Evolutionary conservation across 64 coral and sea anemone species (phyloP).

Genomic region (Porites lutea): DNA sequence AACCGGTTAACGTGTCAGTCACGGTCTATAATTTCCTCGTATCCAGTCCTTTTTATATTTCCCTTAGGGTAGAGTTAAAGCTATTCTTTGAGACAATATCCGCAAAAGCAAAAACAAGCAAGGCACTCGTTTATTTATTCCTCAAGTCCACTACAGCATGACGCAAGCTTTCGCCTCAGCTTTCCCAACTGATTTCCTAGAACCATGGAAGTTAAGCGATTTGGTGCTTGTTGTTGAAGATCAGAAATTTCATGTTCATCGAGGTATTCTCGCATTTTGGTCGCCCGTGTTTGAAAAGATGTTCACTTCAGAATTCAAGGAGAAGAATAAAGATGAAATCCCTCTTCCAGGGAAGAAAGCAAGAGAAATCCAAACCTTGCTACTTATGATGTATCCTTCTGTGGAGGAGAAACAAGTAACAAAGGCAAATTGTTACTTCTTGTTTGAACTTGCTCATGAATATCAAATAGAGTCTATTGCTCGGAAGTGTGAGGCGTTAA

Average conservation of each 20-base stretch:
- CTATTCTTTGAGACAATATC: too few relatives aligned
- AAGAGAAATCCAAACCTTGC: background rate
- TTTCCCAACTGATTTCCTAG: conserved; percentile 15
- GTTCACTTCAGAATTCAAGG: background rate
- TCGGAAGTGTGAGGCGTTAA: background rate
- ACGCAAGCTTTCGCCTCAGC: background rate
- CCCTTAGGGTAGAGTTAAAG: too few relatives aligned
- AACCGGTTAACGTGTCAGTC: too few relatives aligned
- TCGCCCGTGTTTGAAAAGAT: conserved; percentile 77
- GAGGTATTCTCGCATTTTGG: conserved; percentile 44
- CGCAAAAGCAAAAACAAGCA: too few relatives aligned
- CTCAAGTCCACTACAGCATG: too few relatives aligned
- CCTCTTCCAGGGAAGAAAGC: background rate
- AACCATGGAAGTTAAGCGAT: conserved; percentile 72
- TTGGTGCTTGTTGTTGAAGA: conserved; percentile 67
- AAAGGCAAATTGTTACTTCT: background rate
- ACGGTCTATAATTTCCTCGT: too few relatives aligned
- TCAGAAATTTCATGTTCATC: conserved; percentile 61
- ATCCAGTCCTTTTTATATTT: too few relatives aligned
- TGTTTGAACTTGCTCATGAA: too few relatives aligned
- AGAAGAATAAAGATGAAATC: background rate
- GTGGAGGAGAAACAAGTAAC: background rate
- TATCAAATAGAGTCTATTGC: background rate
- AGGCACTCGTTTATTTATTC: too few relatives aligned
- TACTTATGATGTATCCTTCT: background rate